Conservation (phyloP, 2,113 vertebrate genomes). For the Oceanodroma tethys region DNA sequence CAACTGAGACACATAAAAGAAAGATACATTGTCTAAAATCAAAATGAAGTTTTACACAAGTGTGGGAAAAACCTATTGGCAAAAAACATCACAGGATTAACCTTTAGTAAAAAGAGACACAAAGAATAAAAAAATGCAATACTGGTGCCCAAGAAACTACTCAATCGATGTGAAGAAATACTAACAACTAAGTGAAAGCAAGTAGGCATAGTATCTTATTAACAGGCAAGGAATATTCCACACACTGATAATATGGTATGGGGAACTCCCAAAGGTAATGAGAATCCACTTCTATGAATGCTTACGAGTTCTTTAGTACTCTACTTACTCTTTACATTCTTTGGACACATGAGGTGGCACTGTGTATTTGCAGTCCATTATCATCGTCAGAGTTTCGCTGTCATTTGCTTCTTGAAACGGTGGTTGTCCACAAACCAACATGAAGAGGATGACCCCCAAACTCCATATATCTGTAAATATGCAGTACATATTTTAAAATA, state of each 20-base stretch:
- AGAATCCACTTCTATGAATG: background rate
- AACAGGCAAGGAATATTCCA: background rate
- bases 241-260: background rate
- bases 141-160: background rate
- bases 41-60: background rate
- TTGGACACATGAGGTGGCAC: conserved; percentile 89
- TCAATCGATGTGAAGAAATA: background rate
- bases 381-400: conserved; percentile 98
- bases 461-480: conserved; percentile 92
- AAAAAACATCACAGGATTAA: background rate
- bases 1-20: background rate
- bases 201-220: background rate
- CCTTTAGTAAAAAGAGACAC: background rate
- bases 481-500: background rate
- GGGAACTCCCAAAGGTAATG: background rate
- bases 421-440: conserved; percentile 96
- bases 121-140: background rate
- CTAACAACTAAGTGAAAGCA: background rate
- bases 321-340: conserved; percentile 94
- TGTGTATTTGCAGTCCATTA: conserved; percentile 99
- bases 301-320: background rate
- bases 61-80: background rate
- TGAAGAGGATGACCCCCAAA: conserved; percentile 96
- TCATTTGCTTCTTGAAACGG: conserved; percentile 98
- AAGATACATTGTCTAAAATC: background rate